Percentiles rank a stretch among this genome's conserved stretches.
These are phyloP conservation scores for Panagrolaimus sp. DNA, from an alignment of 1,140 invertebrate species.

Conservation along the genomic window DNA sequence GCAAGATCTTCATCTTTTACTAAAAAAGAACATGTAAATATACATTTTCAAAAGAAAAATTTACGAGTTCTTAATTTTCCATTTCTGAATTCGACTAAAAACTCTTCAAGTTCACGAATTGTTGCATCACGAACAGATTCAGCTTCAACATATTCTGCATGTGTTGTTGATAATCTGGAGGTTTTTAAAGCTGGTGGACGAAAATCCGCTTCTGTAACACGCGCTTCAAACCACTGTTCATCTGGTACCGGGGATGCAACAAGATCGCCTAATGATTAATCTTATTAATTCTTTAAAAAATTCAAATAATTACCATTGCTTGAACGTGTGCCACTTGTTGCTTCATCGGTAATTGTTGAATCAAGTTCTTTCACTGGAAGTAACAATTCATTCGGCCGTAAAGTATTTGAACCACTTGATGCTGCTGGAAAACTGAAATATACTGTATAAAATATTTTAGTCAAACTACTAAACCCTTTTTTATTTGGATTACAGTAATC, in stretches of 20 bases:
- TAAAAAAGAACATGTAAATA: not conserved
- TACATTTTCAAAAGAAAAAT: not conserved
- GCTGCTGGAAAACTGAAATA: too few species aligned
- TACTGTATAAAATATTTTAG: too few species aligned
- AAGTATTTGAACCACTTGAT: too few species aligned
- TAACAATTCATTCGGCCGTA: not conserved
- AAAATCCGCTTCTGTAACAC: not conserved
- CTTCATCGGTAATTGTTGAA: not conserved
- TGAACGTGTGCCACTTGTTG: not conserved
- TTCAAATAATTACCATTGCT: too few species aligned
- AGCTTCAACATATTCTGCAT: not conserved
- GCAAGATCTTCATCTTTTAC: not conserved
- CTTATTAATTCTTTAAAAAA: too few species aligned
- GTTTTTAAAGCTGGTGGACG: not conserved
- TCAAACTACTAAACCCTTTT: too few species aligned
- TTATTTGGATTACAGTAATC: too few species aligned
- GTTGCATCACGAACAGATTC: not conserved
- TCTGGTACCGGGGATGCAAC: not conserved
- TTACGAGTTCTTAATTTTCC: conserved; percentile 1
- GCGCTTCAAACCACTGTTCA: conserved; percentile 5
- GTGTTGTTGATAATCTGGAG: not conserved
- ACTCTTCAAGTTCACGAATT: not conserved
- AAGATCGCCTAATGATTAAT: not conserved
- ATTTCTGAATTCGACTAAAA: conserved; percentile 3
- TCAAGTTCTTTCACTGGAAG: not conserved